These are phyloP conservation scores for Xestia c-nigrum DNA, from an alignment of 2,888 invertebrate genomes.

Conservation along the genomic window DNA sequence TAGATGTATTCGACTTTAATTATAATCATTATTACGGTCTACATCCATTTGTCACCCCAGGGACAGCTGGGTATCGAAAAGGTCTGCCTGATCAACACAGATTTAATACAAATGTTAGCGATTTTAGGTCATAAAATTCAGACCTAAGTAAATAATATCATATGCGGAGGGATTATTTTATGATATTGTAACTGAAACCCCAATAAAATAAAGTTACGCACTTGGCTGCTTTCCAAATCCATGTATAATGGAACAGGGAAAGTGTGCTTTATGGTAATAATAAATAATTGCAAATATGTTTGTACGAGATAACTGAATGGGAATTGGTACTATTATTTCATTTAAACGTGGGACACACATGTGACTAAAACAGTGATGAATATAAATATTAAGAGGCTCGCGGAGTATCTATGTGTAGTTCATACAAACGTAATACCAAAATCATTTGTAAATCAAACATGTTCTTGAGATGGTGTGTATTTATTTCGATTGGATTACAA, in stretches of 20 bases:
- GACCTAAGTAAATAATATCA: not conserved
- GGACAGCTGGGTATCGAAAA: not conserved
- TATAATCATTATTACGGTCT: not conserved
- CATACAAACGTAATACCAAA: no score
- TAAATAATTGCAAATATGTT: not conserved
- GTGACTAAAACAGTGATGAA: no score
- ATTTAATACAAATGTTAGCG: not conserved
- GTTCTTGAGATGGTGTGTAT: no score
- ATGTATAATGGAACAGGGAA: not conserved
- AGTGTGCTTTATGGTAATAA: not conserved
- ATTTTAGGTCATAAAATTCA: not conserved
- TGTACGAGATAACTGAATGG: not conserved
- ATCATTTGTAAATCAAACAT: no score
- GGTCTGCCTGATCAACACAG: not conserved
- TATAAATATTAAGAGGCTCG: no score
- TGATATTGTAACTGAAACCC: conserved; percentile 10
- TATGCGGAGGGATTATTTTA: not conserved
- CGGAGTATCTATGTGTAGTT: no score
- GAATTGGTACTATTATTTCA: not conserved
- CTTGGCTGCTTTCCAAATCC: conserved; percentile 21
- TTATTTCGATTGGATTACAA: no score
- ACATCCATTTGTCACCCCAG: not conserved
- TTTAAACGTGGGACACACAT: no score
- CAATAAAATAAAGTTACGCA: conserved; percentile 20
- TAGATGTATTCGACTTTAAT: no score